Conservation (phyloP, 2,888 invertebrate genomes). For the Melieria picta region DNA sequence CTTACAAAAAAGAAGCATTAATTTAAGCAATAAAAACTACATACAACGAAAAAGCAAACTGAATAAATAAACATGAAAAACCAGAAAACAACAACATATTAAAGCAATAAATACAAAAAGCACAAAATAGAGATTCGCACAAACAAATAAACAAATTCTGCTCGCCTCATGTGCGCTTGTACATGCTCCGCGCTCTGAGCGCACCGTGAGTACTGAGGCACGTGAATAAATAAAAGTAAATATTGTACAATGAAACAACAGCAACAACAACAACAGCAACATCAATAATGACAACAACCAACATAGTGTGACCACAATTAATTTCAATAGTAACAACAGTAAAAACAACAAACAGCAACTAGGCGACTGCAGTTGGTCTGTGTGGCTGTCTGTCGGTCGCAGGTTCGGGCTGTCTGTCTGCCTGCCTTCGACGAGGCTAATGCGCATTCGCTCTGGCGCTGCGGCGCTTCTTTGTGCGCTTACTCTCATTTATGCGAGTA, state of each 20-base stretch:
- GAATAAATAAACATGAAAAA: background rate
- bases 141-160: background rate
- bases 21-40: conserved; percentile 21
- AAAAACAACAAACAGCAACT: no score
- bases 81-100: background rate
- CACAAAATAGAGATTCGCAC: background rate
- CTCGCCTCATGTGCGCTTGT: background rate
- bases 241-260: background rate
- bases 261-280: conserved; percentile 8
- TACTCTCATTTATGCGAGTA: no score
- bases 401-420: no score
- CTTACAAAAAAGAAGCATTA: background rate
- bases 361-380: no score
- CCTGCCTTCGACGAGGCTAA: no score
- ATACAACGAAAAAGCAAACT: background rate
- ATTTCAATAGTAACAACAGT: background rate
- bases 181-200: conserved; percentile 7
- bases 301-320: conserved; percentile 23
- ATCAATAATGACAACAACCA: conserved; percentile 14
- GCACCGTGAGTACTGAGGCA: background rate
- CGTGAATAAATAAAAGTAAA: conserved; percentile 17
- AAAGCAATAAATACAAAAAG: background rate
- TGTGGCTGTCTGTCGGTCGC: no score
- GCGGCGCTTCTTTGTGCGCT: no score
- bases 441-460: no score